phyloP scores from a whole-genome alignment of 2,797 vertebrate species.

The Catharus ustulatus region DNA sequence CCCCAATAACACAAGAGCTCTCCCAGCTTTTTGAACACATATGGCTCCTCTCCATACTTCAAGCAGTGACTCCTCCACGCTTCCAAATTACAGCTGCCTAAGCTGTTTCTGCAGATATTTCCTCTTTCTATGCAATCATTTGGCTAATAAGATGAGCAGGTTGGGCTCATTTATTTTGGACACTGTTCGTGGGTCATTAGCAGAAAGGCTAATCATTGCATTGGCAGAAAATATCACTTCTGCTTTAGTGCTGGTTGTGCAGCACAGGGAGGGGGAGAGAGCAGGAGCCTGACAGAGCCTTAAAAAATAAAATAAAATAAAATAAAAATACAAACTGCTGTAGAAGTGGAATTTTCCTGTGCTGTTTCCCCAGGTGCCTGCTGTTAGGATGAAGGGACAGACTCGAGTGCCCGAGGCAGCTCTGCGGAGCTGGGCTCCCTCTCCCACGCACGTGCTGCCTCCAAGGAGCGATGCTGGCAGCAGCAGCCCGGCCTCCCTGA shows the following conservation, averaged over 20 bases:
- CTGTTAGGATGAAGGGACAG: neutral
- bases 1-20: neutral
- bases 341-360: conserved; percentile 45
- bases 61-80: neutral
- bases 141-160: conserved; percentile 68
- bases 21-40: neutral
- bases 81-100: conserved; percentile 49
- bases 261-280: neutral
- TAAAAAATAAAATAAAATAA: neutral
- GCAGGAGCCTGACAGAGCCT: neutral
- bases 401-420: neutral
- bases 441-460: neutral
- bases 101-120: conserved; percentile 54
- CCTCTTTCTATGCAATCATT: conserved; percentile 50
- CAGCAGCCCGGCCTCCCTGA: rapidly evolving
- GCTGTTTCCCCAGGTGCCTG: neutral
- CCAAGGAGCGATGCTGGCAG: rapidly evolving
- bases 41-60: neutral
- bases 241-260: conserved; percentile 42
- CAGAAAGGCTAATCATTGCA: conserved; percentile 56
- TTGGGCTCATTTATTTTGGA: conserved; percentile 70
- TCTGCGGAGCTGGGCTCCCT: neutral
- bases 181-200: conserved; percentile 63
- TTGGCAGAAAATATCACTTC: conserved; percentile 56
- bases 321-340: neutral